Conservation (phyloP, 2,797 vertebrate species). For the Percopsis omiscomaycus region DNA sequence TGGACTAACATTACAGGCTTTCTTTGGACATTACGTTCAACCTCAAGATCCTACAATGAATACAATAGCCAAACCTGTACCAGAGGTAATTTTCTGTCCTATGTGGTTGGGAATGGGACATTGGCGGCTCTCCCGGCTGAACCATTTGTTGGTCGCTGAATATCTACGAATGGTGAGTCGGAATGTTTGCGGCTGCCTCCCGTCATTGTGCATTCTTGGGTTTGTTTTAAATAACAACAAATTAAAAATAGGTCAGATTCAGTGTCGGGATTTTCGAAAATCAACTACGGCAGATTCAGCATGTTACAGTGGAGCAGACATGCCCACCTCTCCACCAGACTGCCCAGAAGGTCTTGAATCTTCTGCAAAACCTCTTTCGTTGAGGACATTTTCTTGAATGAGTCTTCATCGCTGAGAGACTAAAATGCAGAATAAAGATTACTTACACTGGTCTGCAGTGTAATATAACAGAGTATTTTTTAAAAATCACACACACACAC, state of each 20-base stretch:
- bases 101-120: slow-evolving; percentile 82
- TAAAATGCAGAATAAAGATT: slow-evolving; percentile 50
- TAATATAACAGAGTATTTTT: no score
- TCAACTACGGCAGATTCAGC: not conserved
- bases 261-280: not conserved
- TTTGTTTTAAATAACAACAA: slow-evolving; percentile 21
- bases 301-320: not conserved
- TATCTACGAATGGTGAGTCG: slow-evolving; percentile 80
- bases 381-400: slow-evolving; percentile 87
- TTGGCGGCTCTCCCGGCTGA: slow-evolving; percentile 86
- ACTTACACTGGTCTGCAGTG: not conserved
- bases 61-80: slow-evolving; percentile 53
- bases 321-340: slow-evolving; percentile 80
- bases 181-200: slow-evolving; percentile 85
- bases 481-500: no score
- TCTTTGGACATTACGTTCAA: not conserved
- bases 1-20: not conserved
- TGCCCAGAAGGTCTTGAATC: slow-evolving; percentile 80
- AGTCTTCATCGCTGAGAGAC: slow-evolving; percentile 95
- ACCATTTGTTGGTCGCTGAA: slow-evolving; percentile 72
- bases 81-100: slow-evolving; percentile 77
- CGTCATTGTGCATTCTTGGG: slow-evolving; percentile 82
- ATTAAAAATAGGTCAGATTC: not conserved
- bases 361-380: slow-evolving; percentile 80
- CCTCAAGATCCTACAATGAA: no score